Base-by-base conservation (phyloP, 2,888 invertebrate species). In the Zaprionus obscuricornis region DNA sequence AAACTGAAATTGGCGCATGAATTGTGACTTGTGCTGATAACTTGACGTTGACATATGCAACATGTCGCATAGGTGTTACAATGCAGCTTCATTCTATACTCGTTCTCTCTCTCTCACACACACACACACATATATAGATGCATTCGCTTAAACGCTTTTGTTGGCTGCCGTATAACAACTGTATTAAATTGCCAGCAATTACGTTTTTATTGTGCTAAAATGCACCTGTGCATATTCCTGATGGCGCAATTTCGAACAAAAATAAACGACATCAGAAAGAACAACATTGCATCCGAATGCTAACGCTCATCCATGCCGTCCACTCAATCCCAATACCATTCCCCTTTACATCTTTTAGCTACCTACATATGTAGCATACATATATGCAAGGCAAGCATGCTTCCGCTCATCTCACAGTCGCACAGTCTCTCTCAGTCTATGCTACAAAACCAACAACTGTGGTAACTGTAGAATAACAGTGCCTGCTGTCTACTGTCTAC, bases 221-320 rank as follows among this genome's bases (percentile, higher is more conserved):
- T 84, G 86, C 81, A 82, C 84, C 81, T 82, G 81, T 85, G 81
- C 84, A 82, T 85, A 82, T 79, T 82, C 86, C 86, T 85, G 84
- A 85, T 85, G 86, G 81, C 81, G 86, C 86, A 82, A 82, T 82
- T 82, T 82, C 86, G 81, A 84, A 82, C 84, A 76, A 85, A 84
- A 82, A 82, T 74, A 82, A 85, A 85, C 77, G 84, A 84, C 74
- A 82, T 82, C 77, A 76, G 81, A 74, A 83, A 85, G 82, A 85
- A 79, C 74, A 82, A 82, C 84, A 85, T 71, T 73, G 67, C 66
- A 62, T 60, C 60, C 51, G 46, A 56, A 16, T 60, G 47, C 34
- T 46, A 29, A 11, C 51, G n/a, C n/a, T n/a, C n/a, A n/a, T n/a
- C n/a, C n/a, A n/a, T n/a, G n/a, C n/a, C n/a, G n/a, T n/a, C n/a